Evolutionary conservation across 2,113 vertebrate genomes (phyloP).

Genomic region (Zapus hudsonius): DNA sequence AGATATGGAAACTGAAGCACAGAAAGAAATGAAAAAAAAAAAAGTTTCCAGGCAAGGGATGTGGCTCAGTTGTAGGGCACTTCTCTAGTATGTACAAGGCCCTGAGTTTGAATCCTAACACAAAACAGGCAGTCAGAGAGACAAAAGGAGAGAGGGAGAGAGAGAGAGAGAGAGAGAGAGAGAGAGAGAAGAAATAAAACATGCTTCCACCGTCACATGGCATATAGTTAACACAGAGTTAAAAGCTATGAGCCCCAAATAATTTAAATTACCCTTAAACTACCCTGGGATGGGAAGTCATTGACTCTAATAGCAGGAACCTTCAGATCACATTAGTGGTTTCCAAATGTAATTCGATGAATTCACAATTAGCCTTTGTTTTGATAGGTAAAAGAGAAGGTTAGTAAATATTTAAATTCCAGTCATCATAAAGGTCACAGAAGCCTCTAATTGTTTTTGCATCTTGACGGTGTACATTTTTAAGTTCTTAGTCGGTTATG

Average conservation of each 20-base stretch:
- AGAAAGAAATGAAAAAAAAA: background rate
- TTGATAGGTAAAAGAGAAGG: slow-evolving; percentile 17
- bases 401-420: slow-evolving; percentile 67
- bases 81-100: background rate
- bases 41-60: background rate
- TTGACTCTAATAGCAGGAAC: background rate
- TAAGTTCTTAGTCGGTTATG: slow-evolving; percentile 28
- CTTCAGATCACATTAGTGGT: background rate
- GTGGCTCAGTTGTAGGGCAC: background rate
- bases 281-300: slow-evolving; percentile 3
- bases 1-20: background rate
- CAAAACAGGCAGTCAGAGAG: background rate
- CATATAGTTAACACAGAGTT: background rate
- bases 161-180: background rate
- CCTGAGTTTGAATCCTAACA: background rate
- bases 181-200: background rate
- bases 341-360: background rate
- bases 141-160: background rate
- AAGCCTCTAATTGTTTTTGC: slow-evolving; percentile 50
- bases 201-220: background rate
- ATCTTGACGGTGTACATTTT: slow-evolving; percentile 39
- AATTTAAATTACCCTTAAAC: slow-evolving; percentile 10
- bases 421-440: slow-evolving; percentile 58
- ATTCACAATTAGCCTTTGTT: background rate
- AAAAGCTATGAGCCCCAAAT: slow-evolving; percentile 14